Percentiles rank a stretch among this genome's conserved stretches.
These are phyloP conservation scores for Embidobia sp. DNA, from an alignment of 2,888 invertebrate species.

Conservation along the genomic window DNA sequence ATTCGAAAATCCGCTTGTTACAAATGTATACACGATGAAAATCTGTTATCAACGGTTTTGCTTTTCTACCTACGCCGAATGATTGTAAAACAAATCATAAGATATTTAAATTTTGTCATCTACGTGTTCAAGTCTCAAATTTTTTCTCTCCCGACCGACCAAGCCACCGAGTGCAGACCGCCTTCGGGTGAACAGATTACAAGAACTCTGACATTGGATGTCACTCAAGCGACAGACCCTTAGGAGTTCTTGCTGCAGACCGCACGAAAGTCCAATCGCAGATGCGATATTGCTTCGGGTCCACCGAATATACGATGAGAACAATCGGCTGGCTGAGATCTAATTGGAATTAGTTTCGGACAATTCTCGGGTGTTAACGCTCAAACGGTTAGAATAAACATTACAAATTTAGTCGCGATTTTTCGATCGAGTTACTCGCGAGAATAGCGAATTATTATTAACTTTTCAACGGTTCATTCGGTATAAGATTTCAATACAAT, in stretches of 20 bases:
- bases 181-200: conserved; percentile 57
- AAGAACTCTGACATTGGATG: conserved; percentile 70
- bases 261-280: conserved; percentile 56
- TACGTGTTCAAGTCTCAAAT: conserved; percentile 19
- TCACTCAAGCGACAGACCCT: conserved; percentile 72
- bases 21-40: not conserved
- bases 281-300: conserved; percentile 54
- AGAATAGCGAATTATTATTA: too few species aligned
- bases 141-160: conserved; percentile 28
- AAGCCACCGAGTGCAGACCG: conserved; percentile 40
- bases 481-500: too few species aligned
- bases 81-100: not conserved
- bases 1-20: conserved; percentile 19
- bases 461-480: too few species aligned
- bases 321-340: conserved; percentile 46
- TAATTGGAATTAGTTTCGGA: conserved; percentile 50
- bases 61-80: not conserved
- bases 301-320: conserved; percentile 46
- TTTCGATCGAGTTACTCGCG: too few species aligned
- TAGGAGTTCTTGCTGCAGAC: conserved; percentile 69
- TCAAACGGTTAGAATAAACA: not conserved
- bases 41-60: conserved; percentile 1
- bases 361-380: conserved; percentile 11
- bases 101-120: conserved; percentile 20
- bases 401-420: not conserved